A percentile compares a stretch with the other conserved stretches of the same genome.
phyloP scores from a whole-genome alignment of 2,888 invertebrate genomes.

The Gymnocheta viridis region DNA sequence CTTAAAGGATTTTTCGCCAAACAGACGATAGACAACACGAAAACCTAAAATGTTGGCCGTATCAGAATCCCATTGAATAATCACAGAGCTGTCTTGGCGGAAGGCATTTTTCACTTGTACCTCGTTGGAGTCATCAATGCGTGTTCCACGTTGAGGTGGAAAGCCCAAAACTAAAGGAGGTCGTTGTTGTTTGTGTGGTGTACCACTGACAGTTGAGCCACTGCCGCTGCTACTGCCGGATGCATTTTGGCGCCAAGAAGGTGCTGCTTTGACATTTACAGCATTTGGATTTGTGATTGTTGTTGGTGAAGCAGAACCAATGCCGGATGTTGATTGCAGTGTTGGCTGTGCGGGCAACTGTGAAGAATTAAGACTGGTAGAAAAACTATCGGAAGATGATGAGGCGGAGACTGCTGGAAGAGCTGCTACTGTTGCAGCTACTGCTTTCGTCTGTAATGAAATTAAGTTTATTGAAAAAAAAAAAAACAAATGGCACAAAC shows the following conservation, averaged over 20 bases:
- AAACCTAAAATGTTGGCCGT: slow-evolving; percentile 94
- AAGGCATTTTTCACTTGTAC: slow-evolving; percentile 93
- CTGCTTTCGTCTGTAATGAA: slow-evolving; percentile 58
- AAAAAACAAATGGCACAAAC: neutral
- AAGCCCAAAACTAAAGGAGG: slow-evolving; percentile 89
- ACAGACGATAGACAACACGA: slow-evolving; percentile 92
- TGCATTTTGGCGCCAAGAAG: slow-evolving; percentile 78
- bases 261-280: slow-evolving; percentile 75
- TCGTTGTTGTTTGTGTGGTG: slow-evolving; percentile 83
- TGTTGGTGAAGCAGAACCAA: slow-evolving; percentile 66
- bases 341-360: slow-evolving; percentile 68
- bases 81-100: slow-evolving; percentile 91
- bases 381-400: slow-evolving; percentile 55
- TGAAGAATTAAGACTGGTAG: slow-evolving; percentile 46
- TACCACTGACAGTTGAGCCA: slow-evolving; percentile 77
- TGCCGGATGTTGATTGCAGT: slow-evolving; percentile 69
- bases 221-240: slow-evolving; percentile 51
- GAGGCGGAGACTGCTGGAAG: slow-evolving; percentile 60
- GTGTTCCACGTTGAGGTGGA: slow-evolving; percentile 86
- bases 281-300: slow-evolving; percentile 75
- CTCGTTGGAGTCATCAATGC: slow-evolving; percentile 87
- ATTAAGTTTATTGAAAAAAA: slow-evolving; percentile 1
- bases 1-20: slow-evolving; percentile 94
- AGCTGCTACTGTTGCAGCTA: slow-evolving; percentile 65
- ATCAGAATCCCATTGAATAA: slow-evolving; percentile 95